These are phyloP conservation scores for Psylliodes chrysocephalus DNA, from an alignment of 2,888 invertebrate species.

Conservation along the genomic window DNA sequence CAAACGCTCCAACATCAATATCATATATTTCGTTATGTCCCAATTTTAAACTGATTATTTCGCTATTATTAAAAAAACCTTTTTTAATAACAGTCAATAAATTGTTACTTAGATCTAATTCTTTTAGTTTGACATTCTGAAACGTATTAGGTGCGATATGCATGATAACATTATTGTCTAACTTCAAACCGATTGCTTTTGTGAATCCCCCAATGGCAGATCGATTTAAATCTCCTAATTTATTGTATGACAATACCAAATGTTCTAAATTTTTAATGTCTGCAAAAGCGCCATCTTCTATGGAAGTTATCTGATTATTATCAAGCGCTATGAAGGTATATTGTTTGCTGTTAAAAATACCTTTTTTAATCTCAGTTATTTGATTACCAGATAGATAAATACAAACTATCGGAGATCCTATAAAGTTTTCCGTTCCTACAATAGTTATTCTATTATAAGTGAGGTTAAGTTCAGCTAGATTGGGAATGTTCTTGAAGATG, in stretches of 20 bases:
- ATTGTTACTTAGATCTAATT: background rate
- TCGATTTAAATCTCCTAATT: background rate
- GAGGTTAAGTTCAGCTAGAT: constrained; percentile 9
- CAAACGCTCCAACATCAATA: constrained; percentile 3
- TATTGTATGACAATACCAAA: background rate
- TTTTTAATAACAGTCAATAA: background rate
- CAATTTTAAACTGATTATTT: background rate
- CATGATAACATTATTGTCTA: background rate
- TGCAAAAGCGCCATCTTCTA: background rate
- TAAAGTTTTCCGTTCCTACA: background rate
- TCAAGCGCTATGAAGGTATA: background rate
- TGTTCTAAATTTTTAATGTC: background rate
- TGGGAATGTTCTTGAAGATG: background rate
- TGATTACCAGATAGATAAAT: constrained; percentile 8
- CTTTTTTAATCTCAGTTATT: background rate
- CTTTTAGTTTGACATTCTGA: background rate
- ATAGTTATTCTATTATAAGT: background rate
- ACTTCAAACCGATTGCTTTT: background rate
- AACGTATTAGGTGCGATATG: background rate
- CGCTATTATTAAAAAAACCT: background rate
- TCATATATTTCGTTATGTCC: background rate
- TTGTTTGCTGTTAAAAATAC: constrained; percentile 1
- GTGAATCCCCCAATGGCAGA: background rate
- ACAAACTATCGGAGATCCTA: background rate
- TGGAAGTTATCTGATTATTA: background rate